Base-by-base conservation (phyloP, 1,140 invertebrate genomes). In the Saccostrea glomerata region DNA sequence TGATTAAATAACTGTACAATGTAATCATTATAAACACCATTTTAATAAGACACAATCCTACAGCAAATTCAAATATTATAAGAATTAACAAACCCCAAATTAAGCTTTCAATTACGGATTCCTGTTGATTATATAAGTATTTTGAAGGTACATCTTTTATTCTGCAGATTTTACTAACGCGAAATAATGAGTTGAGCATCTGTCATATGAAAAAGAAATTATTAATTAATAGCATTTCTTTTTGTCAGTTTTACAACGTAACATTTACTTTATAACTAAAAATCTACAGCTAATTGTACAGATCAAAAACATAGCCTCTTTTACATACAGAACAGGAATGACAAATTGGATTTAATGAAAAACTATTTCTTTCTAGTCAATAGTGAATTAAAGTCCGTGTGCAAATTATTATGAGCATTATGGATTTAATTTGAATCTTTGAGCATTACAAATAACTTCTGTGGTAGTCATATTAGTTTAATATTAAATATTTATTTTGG, bases 1-100 rank as follows among this genome's bases (percentile, higher is more conserved):
- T 77, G 70, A 77, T 77, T 77, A 77, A 77, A 77, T 77, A 77
- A 30, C 70, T 77, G 70, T 30, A 77, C 70, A 77, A 77, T 77
- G 25, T 77, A 77, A 77, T 77, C 70, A 77, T 77, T 77, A 77
- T 23, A 77, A 30, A 77, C 70, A 77, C 70, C 70, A 77, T 77
- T 77, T 77, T 77, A 77, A 77, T 30, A 77, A 77, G 70, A 77
- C 25, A 77, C 23, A 77, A 77, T 77, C 70, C 25, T 23, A 15
- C 11, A 30, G 70, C 70, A 11, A 77, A 77, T 30, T 77, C 70
- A 77, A 30, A 77, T 77, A 77, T 77, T 25, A 77, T 30, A 36
- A 15, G 70, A 30, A 77, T 30, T 36, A 36, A 77, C 23, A 36
- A 77, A 77, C 70, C 30, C 70, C 11, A 25, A 77, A 77, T 30